These are phyloP conservation scores for Hecatera dysodea DNA, from an alignment of 2,888 invertebrate genomes.

Conservation along the genomic window DNA sequence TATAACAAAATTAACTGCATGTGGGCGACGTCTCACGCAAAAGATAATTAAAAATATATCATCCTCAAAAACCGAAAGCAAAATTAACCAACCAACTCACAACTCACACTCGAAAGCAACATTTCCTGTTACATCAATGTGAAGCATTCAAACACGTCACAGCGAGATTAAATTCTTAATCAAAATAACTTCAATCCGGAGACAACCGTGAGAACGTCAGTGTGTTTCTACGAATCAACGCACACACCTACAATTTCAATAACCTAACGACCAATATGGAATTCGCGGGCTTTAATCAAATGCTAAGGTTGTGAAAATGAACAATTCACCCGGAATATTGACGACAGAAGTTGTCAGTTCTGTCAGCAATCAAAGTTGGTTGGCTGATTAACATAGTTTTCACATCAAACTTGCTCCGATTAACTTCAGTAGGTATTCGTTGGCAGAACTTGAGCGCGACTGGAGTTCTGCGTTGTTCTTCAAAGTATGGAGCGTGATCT, in stretches of 20 bases:
- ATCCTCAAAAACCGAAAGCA: neutral
- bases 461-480: conserved; percentile 55
- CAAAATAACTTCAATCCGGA: conserved; percentile 49
- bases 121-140: conserved; percentile 28
- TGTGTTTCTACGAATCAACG: neutral
- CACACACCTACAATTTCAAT: conserved; percentile 55
- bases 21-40: too few species aligned
- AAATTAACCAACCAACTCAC: neutral
- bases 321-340: conserved; percentile 65
- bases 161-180: conserved; percentile 58
- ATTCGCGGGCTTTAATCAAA: conserved; percentile 61
- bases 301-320: conserved; percentile 67
- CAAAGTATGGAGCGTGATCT: conserved; percentile 54
- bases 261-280: conserved; percentile 58
- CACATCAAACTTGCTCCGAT: conserved; percentile 67
- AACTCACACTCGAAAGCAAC: neutral
- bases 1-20: too few species aligned
- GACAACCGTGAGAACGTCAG: conserved; percentile 13
- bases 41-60: too few species aligned
- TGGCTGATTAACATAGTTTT: conserved; percentile 74
- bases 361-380: conserved; percentile 71
- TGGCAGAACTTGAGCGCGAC: conserved; percentile 54
- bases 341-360: conserved; percentile 67
- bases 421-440: conserved; percentile 70
- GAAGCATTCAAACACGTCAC: conserved; percentile 20